Base-by-base conservation (phyloP, 2,113 vertebrate genomes). In the Passer domesticus region DNA sequence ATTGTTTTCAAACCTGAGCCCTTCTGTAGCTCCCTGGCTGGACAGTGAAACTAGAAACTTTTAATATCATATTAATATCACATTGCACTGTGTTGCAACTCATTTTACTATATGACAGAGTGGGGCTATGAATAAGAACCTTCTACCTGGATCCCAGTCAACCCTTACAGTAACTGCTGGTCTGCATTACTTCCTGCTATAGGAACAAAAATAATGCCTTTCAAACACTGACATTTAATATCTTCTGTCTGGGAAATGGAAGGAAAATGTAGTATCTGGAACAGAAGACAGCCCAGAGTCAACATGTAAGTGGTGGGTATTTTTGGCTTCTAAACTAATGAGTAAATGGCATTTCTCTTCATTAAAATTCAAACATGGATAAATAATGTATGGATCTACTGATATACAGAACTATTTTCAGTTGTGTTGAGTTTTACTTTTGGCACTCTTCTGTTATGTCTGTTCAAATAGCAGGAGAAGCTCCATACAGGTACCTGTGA, bases 311-410 rank as follows among this genome's bases (percentile, higher is more conserved):
- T 87, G 83, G 30, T 74, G 74, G 37, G 33, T 30, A 94, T 89
- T 92, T 87, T 47, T 86, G 62, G 75, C 73, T 77, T 91, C 67
- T 64, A 83, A 87, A 89, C 64, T 90, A 83, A 87, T 92, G 76
- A 90, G 47, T 31, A 97, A 90, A 78, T 84, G 80, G 76, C 23
- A 50, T 62, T 70, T 67, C 59, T 96, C 56, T 67, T 58, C 44
- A 83, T 94, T 94, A 96, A 87, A 37, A 89, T 90, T 96, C 95
- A 94, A 70, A 52, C 15, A 46, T 37, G 47, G 55, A 92, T 90
- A 90, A 94, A 94, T 95, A 95, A 95, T 94, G 44, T 50, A 95
- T 87, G 80, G 53, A 52, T 68, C 41, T 67, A 88, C 50, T 20
- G 64, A 90, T 72, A 92, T 11, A 75, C 18, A 52, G 63, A 81